Evolutionary conservation across 2,113 vertebrate species (phyloP).

Genomic region (Percopsis transmontana): DNA sequence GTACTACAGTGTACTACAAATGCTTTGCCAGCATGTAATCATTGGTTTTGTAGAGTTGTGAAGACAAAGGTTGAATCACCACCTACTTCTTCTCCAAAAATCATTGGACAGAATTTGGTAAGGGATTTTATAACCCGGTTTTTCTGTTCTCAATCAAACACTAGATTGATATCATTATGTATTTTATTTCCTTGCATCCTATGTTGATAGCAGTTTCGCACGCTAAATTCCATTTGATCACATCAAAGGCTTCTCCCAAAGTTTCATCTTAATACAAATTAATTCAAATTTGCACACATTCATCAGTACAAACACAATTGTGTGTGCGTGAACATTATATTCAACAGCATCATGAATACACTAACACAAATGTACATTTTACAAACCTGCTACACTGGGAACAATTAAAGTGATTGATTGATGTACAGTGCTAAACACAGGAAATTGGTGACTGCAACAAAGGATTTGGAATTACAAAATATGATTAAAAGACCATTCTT

Average conservation of each 20-base stretch:
- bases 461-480: background rate
- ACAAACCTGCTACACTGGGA: background rate
- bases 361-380: background rate
- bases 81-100: no score
- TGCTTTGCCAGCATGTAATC: no score
- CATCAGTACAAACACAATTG: background rate
- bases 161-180: no score
- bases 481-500: background rate
- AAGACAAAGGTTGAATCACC: no score
- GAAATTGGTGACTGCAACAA: background rate
- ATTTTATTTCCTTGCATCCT: no score
- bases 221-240: background rate
- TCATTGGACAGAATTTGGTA: no score
- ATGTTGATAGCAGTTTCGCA: background rate
- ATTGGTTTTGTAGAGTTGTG: no score
- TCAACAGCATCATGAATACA: no score
- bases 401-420: background rate
- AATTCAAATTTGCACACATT: conserved; percentile 1
- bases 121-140: no score
- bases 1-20: no score
- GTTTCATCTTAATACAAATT: conserved; percentile 17
- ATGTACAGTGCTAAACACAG: background rate
- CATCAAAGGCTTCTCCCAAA: background rate
- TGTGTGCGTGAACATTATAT: background rate
- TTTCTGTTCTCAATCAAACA: no score